Conservation (phyloP, 2,888 invertebrate species). For the Reticulitermes lucifugus region DNA sequence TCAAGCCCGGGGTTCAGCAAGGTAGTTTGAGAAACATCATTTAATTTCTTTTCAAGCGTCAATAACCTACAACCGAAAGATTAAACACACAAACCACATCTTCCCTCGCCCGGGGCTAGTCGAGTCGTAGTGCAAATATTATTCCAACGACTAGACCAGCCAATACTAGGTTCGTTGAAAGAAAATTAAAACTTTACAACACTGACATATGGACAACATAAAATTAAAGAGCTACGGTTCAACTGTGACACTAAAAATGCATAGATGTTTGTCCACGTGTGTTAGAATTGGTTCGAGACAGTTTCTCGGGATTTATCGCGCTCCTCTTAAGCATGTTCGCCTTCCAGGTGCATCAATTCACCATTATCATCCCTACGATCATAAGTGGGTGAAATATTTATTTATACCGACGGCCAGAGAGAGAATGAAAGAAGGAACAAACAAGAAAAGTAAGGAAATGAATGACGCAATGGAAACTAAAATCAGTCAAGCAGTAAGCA, state of each 20-base stretch:
- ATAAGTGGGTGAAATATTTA: too few relatives aligned
- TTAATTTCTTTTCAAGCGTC: conserved; percentile 2
- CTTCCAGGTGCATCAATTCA: too few relatives aligned
- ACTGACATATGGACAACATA: not conserved
- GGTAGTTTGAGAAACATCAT: not conserved
- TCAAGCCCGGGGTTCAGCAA: not conserved
- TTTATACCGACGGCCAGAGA: not conserved
- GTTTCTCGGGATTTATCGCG: too few relatives aligned
- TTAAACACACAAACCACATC: not conserved
- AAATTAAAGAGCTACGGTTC: not conserved
- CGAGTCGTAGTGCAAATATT: not conserved
- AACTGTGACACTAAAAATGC: too few relatives aligned
- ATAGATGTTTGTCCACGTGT: too few relatives aligned
- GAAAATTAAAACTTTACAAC: not conserved
- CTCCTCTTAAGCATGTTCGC: too few relatives aligned
- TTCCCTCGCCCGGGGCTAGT: not conserved
- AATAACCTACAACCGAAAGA: not conserved
- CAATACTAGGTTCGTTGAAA: not conserved
- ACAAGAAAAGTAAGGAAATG: not conserved
- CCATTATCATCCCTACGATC: too few relatives aligned
- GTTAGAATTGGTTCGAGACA: too few relatives aligned
- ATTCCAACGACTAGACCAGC: not conserved
- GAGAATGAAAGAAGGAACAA: not conserved
- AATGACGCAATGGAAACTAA: too few relatives aligned
- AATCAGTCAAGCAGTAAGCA: too few relatives aligned